Base-by-base conservation (phyloP, 2,113 vertebrate species). In the Bubo scandiacus region DNA sequence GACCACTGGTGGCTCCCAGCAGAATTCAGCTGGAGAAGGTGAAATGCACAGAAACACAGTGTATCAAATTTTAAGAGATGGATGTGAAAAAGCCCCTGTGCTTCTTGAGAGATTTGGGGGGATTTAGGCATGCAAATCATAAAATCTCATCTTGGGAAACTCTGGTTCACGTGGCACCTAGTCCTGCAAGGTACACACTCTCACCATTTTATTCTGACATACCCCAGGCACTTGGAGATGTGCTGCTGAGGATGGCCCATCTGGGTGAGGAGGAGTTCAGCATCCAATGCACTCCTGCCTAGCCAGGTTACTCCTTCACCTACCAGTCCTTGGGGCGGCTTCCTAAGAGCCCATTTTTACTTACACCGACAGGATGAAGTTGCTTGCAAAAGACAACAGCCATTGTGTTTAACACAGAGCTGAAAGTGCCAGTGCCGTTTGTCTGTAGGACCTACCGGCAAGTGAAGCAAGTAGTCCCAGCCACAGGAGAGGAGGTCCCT, bases 21-120 rank as follows among this genome's bases (percentile, higher is more conserved):
- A 82, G 54, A 77, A 85, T 72, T 82, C 67, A 62, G 29, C 67
- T 66, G 54, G 17, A 71, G 71, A 62, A 78, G 21, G 14, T 3
- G 15, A 70, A 72, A 92, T 4, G 6, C 0, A 1, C n/a, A 51
- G 55, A 66, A 85, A 58, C 0, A 1, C 30, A 36, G 15, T 32
- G 68, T 32, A 81, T 16, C 13, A 55, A n/a, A 42, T 62, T 83
- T 67, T 63, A 58, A 47, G 45, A 55, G 40, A 27, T 2, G 17
- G n/a, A 52, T 63, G 27, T 6, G 18, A 49, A 86, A 87, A 94
- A 49, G 5, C 10, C 38, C 3, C 11, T 5, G 12, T 54, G 7
- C 30, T 66, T 72, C 70, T 52, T 73, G 17, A 54, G 51, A 86
- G 27, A 66, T 45, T 12, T 32, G 11, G 20, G 21, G 11, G 6